Base-by-base conservation (phyloP, 1,140 invertebrate species). In the Drosophila bocqueti region DNA sequence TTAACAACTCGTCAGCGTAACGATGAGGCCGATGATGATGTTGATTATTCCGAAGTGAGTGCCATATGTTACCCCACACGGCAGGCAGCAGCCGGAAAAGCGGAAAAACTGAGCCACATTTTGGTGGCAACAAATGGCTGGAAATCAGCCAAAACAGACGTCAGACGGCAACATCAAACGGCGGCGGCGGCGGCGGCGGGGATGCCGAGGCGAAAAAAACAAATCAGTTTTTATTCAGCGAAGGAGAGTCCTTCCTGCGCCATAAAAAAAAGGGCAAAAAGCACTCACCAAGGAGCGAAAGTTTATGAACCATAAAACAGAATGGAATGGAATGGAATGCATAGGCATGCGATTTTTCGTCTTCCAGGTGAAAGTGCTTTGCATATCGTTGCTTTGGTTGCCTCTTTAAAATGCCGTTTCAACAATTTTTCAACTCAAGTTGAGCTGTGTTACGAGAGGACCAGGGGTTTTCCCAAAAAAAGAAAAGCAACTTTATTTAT, bases 271-370 rank as follows among this genome's bases (percentile, higher is more conserved):
- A 59, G 52, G 67, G 58, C 57, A 47, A 69, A 61, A 71, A 69
- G 57, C 74, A 79, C 76, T 79, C 66, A 64, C 76, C 66, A 26
- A 79, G 66, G 68, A 73, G 71, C 67, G n/a, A 73, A 79, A 79
- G 76, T 79, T 79, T 79, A 79, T 79, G 76, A 79, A 79, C 76
- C 76, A 79, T 79, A 79, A 79, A 79, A 79, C 76, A 79, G 76
- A 71, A 52, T 79, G 75, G 66, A 72, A 79, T 60, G 76, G 47
- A 24, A 24, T 24, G 26, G 26, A 49, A 72, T 79, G 76, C 76
- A 79, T 72, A 79, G 76, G 76, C 67, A 79, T 79, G 76, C 76
- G 76, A 67, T 73, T 82, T 80, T 76, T 49, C 18, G 43, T 38
- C 13, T 29, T 47, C 52, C 49, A 54, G 52, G 52, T 62, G 42